Evolutionary conservation across 2,888 invertebrate genomes (phyloP).

Genomic region (Salticus scenicus): DNA sequence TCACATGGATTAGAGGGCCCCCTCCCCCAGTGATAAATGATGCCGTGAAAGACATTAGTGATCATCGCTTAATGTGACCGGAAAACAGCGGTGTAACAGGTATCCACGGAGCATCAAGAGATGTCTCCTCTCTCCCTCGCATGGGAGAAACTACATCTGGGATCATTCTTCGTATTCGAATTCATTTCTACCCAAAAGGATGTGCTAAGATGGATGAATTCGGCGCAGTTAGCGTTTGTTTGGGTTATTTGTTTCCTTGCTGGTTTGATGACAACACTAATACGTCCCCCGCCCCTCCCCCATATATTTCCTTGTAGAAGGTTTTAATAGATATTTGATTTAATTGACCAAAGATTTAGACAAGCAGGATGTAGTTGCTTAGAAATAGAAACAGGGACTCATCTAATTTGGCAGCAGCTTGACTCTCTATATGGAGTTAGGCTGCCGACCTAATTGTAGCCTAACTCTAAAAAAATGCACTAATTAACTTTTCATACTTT

Average conservation of each 20-base stretch:
- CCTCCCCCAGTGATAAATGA: constrained; percentile 63
- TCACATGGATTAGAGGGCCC: constrained; percentile 56
- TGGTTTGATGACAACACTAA: neutral
- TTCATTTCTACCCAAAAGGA: neutral
- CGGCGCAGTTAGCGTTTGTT: neutral
- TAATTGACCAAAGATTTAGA: too few species aligned
- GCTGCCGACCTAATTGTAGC: too few species aligned
- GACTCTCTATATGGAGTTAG: too few species aligned
- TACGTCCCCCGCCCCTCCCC: too few species aligned
- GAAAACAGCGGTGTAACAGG: constrained; percentile 57
- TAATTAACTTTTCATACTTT: too few species aligned
- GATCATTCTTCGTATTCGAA: neutral
- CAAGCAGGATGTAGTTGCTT: too few species aligned
- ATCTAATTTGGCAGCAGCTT: too few species aligned
- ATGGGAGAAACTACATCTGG: neutral
- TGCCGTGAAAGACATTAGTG: constrained; percentile 55
- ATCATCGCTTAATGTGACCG: constrained; percentile 44
- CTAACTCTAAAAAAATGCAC: too few species aligned
- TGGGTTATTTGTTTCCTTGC: neutral
- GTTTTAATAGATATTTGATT: too few species aligned
- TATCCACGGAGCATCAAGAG: neutral
- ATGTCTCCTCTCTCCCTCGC: neutral
- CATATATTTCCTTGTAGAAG: too few species aligned
- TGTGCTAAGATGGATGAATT: neutral
- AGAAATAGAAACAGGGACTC: too few species aligned